These are phyloP conservation scores for Sandelia bainsii DNA, from an alignment of 2,797 vertebrate genomes.

Conservation along the genomic window DNA sequence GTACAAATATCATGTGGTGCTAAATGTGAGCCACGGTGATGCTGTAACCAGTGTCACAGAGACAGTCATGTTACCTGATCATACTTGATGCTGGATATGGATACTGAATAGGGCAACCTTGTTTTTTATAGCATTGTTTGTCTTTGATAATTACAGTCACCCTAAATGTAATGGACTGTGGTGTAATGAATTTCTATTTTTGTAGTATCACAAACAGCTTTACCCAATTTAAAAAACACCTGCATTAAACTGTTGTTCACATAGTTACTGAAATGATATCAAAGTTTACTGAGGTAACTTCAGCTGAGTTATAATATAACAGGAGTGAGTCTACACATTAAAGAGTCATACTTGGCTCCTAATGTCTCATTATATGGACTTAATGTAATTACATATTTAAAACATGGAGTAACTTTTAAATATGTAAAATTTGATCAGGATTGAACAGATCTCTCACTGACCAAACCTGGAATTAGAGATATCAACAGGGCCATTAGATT, in stretches of 20 bases:
- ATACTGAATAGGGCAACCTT: conserved; percentile 10
- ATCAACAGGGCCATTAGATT: too few relatives aligned
- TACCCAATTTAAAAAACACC: conserved; percentile 11
- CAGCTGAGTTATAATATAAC: neutral
- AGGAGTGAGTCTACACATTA: neutral
- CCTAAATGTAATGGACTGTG: conserved; percentile 22
- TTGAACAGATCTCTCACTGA: conserved; percentile 32
- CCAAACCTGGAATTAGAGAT: neutral
- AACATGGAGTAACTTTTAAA: conserved; percentile 2
- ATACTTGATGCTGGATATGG: conserved; percentile 22
- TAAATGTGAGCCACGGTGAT: neutral
- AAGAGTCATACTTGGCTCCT: neutral
- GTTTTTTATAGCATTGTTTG: conserved; percentile 30
- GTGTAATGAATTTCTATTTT: conserved; percentile 51
- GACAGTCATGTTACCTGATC: neutral
- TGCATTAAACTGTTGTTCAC: conserved; percentile 33
- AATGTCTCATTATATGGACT: neutral
- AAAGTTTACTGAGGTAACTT: conserved; percentile 9
- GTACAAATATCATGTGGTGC: conserved; percentile 10
- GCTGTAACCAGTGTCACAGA: conserved; percentile 13
- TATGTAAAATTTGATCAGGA: neutral
- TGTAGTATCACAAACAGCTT: conserved; percentile 38
- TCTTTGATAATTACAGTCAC: conserved; percentile 22
- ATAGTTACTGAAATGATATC: conserved; percentile 19
- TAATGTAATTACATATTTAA: neutral